Evolutionary conservation across 2,797 vertebrate species (phyloP), one percentile per base, ranked within the genome.

Genomic region (Sorex maritimensis): DNA sequence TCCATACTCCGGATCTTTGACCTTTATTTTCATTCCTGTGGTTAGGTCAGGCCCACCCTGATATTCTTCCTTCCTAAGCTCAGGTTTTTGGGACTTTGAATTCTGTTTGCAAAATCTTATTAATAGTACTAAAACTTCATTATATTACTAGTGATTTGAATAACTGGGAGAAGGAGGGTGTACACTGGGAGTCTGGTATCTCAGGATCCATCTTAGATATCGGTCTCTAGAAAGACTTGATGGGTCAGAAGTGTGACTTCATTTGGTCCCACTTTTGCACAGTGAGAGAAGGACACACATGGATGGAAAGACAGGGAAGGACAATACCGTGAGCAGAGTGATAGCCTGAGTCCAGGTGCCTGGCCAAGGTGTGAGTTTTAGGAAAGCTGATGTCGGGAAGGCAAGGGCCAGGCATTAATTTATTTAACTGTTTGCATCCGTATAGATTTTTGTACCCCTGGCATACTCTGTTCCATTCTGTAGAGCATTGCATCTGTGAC

Each of bases 71-170:
- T 67, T 28, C 26, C 28, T 81, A 30, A 69, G 15, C 79, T 49
- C 79, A 4, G 34, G 83, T 17, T 69, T 86, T 77, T 82, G 83
- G 55, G 38, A 79, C 9, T 21, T 90, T 58, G 67, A 68, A 71
- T 82, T 88, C 68, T 7, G 28, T 88, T 94, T 68, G 6, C 46
- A 58, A 41, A 75, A 38, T 87, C 49, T 95, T 14, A 23, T 93
- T 61, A 71, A 5, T 24, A 78, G 77, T 7, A 94, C 81, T 34
- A 28, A 44, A 44, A 44, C 7, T 44, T 44, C 41, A 6, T 44
- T 90, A 68, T 30, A 68, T 79, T 80, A 34, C 58, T 81, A 73
- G 86, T 92, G 87, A 82, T 88, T n/a, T 90, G 67, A 67, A 23
- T 81, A 55, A 52, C 65, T 69, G 46, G 15, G 30, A 88, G n/a